Evolutionary conservation across 1,140 invertebrate genomes (phyloP), one percentile per base, ranked within the genome.

Genomic region (Drosophila pectinifera): DNA sequence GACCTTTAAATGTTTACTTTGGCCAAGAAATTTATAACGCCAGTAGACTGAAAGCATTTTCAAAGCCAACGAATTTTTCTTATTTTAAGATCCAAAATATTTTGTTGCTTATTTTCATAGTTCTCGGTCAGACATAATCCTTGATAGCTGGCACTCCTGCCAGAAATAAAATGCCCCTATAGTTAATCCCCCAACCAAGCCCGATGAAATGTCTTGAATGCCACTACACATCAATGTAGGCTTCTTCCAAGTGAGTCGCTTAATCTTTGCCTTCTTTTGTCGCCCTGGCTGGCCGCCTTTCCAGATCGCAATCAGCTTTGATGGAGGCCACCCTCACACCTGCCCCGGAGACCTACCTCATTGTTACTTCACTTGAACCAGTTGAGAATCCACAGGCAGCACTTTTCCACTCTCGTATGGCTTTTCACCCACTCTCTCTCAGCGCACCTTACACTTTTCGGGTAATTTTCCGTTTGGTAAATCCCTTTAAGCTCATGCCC

Each of bases 391-490:
- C 38, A 54, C 62, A 45, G 24, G 43, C 58, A 53, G 42, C 54
- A 34, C 18, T 39, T 57, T 51, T 62, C 36, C 53, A 42, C 42
- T 31, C 4, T 11, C 42, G 43, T 59, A 51, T 46, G 42, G 28
- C 46, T 39, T 63, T 63, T 48, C 38, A n/a, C n/a, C 42, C 26
- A 20, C n/a, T 54, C 24, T 36, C 13, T 45, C 13, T 43, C 57
- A 20, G 38, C 39, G 4, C 43, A 31, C 58, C 36, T 59, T 73
- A 36, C 22, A 51, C 34, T 53, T 65, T 68, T 67, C 36, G 31
- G 53, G 62, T 59, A 59, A 68, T 82, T 78, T 80, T 73, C 55
- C 73, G 41, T 68, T 68, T 67, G 7, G 20, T 38, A 55, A 80
- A 67, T 67, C 56, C 62, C 58, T 69, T 80, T 38, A 68, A 80